These are phyloP conservation scores for Crossoptilon crossoptilon DNA, from an alignment of 2,797 vertebrate genomes.

Conservation along the genomic window DNA sequence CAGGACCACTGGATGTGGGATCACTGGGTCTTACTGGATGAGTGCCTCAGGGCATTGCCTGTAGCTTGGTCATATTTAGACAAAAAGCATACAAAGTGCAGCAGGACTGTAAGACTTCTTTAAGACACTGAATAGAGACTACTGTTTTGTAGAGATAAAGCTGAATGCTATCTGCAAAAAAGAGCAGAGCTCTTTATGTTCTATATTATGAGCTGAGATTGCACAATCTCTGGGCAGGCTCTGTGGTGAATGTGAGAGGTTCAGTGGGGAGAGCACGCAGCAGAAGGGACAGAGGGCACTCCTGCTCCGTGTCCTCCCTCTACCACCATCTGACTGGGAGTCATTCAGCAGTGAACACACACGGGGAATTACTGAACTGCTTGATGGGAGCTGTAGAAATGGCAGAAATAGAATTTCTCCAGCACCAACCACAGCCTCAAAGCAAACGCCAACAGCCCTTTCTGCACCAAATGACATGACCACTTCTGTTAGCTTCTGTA, in stretches of 20 bases:
- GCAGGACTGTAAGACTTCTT: slow-evolving; percentile 2
- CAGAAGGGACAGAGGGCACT: slow-evolving; percentile 1
- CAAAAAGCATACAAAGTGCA: not conserved
- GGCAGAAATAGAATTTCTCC: not conserved
- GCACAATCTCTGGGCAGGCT: not conserved
- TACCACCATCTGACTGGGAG: not conserved
- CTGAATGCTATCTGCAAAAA: not conserved
- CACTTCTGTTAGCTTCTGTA: not conserved
- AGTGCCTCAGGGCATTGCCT: not conserved
- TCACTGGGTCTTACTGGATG: slow-evolving; percentile 4
- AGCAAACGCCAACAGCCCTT: not conserved
- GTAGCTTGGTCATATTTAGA: slow-evolving; percentile 5
- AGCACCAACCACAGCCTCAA: not conserved
- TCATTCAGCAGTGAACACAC: not conserved
- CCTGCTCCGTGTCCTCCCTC: not conserved
- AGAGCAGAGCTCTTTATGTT: not conserved
- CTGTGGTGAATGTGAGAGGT: not conserved
- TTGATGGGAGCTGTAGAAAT: not conserved
- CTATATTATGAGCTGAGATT: not conserved
- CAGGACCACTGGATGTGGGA: not conserved
- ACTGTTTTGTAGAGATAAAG: slow-evolving; percentile 19
- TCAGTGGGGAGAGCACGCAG: not conserved
- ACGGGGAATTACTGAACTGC: not conserved
- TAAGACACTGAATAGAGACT: slow-evolving; percentile 9
- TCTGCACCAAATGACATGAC: not conserved